These are phyloP conservation scores for Salvelinus namaycush DNA, from an alignment of 2,113 vertebrate genomes.

Conservation along the genomic window DNA sequence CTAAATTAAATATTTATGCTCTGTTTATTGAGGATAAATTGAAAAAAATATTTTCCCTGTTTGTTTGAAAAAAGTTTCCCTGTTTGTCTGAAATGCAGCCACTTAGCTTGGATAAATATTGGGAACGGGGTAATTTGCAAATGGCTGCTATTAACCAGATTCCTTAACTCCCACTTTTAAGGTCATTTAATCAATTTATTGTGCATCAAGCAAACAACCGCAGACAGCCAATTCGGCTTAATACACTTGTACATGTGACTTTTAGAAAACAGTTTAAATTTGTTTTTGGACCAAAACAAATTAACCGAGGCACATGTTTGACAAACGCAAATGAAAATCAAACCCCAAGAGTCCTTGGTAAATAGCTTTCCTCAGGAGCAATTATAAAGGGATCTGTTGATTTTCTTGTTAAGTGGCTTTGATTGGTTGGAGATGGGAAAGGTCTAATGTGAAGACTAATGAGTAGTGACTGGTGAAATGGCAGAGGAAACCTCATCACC, in stretches of 20 bases:
- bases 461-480: constrained; percentile 55
- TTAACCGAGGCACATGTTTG: constrained; percentile 37
- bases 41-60: constrained; percentile 14
- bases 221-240: neutral
- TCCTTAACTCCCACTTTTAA: constrained; percentile 1
- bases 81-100: neutral
- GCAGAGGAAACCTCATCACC: constrained; percentile 48
- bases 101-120: constrained; percentile 18
- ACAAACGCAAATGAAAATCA: constrained; percentile 50
- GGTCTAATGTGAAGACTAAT: constrained; percentile 58
- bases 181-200: constrained; percentile 24
- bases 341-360: constrained; percentile 41
- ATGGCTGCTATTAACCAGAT: neutral
- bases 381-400: constrained; percentile 64
- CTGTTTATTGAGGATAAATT: constrained; percentile 3
- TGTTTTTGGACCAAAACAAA: constrained; percentile 43
- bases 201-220: constrained; percentile 24
- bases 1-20: constrained; percentile 41
- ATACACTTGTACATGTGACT: neutral
- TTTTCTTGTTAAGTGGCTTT: constrained; percentile 54
- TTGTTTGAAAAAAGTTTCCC: too few species aligned
- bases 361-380: constrained; percentile 63
- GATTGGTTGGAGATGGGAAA: constrained; percentile 52
- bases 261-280: constrained; percentile 36
- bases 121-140: neutral